Evolutionary conservation across 2,113 vertebrate species (phyloP).

Genomic region (Panthera leo): DNA sequence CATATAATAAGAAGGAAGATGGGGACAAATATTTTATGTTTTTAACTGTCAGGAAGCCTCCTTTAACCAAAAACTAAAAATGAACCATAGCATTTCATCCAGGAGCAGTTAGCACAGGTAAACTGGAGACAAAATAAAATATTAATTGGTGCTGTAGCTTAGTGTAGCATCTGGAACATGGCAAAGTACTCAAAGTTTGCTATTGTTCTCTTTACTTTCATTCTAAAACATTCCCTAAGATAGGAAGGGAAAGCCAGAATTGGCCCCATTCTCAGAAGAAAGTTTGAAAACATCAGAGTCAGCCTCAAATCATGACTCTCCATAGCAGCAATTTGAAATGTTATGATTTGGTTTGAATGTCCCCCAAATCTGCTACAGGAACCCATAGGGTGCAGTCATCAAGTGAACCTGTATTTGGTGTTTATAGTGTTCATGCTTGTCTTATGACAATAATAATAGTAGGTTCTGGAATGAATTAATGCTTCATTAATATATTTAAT

Average conservation of each 20-base stretch:
- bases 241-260: background rate
- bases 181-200: background rate
- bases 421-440: background rate
- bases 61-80: background rate
- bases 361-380: background rate
- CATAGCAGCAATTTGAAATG: background rate
- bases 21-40: background rate
- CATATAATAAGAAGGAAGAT: background rate
- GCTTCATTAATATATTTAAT: constrained; percentile 42
- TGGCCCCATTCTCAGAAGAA: background rate
- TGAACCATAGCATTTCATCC: background rate
- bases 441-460: background rate
- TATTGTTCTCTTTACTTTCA: background rate
- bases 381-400: background rate
- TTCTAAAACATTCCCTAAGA: background rate
- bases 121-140: background rate
- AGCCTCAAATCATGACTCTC: background rate
- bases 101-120: background rate
- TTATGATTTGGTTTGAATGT: background rate
- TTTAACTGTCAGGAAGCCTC: background rate
- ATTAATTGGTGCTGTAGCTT: background rate
- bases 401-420: background rate
- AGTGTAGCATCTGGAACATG: background rate
- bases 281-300: background rate
- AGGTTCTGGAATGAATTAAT: constrained; percentile 37